Evolutionary conservation across 2,113 vertebrate genomes (phyloP).

Genomic region (Forbesichthys agassizii): DNA sequence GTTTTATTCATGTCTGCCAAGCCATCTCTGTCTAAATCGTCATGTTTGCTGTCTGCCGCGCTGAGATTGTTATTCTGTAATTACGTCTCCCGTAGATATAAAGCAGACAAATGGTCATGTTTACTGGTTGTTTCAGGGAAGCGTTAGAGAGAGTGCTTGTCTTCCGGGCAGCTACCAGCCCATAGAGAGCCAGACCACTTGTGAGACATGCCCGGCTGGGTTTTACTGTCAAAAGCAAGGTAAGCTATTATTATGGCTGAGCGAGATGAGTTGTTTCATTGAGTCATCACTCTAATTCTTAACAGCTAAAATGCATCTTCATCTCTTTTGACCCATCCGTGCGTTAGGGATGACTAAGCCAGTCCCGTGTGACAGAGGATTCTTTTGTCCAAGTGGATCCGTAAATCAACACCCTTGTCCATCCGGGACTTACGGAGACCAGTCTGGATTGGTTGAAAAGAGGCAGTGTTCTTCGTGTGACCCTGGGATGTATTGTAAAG

Average conservation of each 20-base stretch:
- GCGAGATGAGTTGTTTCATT: slow-evolving; percentile 1
- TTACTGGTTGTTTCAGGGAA: slow-evolving; percentile 67
- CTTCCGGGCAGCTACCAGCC: slow-evolving; percentile 81
- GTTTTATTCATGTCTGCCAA: not conserved
- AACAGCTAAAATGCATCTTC: slow-evolving; percentile 7
- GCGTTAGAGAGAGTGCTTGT: slow-evolving; percentile 63
- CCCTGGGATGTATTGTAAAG: slow-evolving; percentile 76
- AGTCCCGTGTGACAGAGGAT: slow-evolving; percentile 71
- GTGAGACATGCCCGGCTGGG: slow-evolving; percentile 81
- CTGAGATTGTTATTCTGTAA: slow-evolving; percentile 1
- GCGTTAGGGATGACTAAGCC: slow-evolving; percentile 63
- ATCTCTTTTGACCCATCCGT: slow-evolving; percentile 12
- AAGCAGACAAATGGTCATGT: slow-evolving; percentile 20
- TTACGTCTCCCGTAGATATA: slow-evolving; percentile 5
- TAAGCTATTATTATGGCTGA: slow-evolving; percentile 16
- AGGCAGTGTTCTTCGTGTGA: slow-evolving; percentile 71
- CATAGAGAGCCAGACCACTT: slow-evolving; percentile 76
- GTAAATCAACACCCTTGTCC: slow-evolving; percentile 70
- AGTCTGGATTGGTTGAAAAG: slow-evolving; percentile 61
- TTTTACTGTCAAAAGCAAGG: slow-evolving; percentile 82
- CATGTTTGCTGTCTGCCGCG: not conserved
- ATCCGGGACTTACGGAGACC: slow-evolving; percentile 73
- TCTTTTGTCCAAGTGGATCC: slow-evolving; percentile 74
- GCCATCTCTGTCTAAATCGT: not conserved
- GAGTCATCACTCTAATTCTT: not conserved